Percentiles rank a stretch among this genome's conserved stretches.
Conservation (phyloP, 1,140 invertebrate genomes). For the Drosophila truncata region DNA sequence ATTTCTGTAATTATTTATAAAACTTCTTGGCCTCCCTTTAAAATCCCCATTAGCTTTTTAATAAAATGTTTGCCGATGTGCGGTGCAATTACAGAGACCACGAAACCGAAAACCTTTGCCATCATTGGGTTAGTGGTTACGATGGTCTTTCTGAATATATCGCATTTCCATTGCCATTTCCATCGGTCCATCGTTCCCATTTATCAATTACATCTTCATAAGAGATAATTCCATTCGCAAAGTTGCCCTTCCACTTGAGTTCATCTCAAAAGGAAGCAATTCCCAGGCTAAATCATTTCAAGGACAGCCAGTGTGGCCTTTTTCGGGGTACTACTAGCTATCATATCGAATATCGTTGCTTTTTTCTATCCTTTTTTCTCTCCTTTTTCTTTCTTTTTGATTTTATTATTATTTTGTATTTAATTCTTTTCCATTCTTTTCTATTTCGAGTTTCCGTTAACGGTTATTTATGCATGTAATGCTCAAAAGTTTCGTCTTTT, state of each 20-base stretch:
- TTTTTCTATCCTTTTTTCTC: background rate
- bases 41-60: background rate
- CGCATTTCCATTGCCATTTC: conserved; percentile 26
- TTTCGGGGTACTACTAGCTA: background rate
- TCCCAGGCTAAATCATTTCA: conserved; percentile 22
- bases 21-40: no score
- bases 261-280: conserved; percentile 46
- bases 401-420: conserved; percentile 4
- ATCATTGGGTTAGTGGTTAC: conserved; percentile 13
- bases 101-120: conserved; percentile 14
- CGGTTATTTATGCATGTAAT: conserved; percentile 51
- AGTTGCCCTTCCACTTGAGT: conserved; percentile 53
- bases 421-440: conserved; percentile 31
- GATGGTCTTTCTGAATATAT: conserved; percentile 2
- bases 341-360: conserved; percentile 34
- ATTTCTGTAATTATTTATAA: background rate
- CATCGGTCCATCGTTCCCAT: conserved; percentile 19
- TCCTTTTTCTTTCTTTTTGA: background rate
- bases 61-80: background rate
- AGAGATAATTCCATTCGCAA: conserved; percentile 47
- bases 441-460: conserved; percentile 34
- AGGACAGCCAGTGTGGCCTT: background rate
- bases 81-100: conserved; percentile 11
- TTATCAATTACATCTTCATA: conserved; percentile 55
- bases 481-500: conserved; percentile 45